phyloP scores from a whole-genome alignment of 2,888 invertebrate genomes.

The Allolobophora icterica region DNA sequence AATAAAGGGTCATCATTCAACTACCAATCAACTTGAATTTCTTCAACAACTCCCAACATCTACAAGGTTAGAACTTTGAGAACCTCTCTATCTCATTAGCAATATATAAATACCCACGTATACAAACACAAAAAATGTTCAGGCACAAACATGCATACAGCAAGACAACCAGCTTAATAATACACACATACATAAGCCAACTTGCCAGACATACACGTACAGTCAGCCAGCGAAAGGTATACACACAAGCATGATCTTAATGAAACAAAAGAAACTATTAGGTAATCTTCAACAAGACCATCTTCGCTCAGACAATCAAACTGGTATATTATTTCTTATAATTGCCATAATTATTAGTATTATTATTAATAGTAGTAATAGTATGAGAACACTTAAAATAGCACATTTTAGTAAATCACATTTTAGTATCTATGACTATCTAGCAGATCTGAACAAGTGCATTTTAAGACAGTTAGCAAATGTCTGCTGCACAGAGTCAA shows the following conservation, averaged over 20 bases:
- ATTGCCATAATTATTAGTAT: no score
- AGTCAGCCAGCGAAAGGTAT: background rate
- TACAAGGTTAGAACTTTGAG: background rate
- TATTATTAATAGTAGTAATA: no score
- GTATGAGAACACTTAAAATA: no score
- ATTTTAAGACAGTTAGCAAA: no score
- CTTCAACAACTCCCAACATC: background rate
- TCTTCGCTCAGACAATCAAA: background rate
- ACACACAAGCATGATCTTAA: background rate
- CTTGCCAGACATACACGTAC: background rate
- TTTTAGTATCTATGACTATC: no score
- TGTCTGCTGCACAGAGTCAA: no score
- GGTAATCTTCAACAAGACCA: conserved; percentile 1
- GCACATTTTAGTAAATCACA: no score
- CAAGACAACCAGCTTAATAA: background rate
- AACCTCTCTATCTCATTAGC: background rate
- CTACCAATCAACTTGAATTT: background rate
- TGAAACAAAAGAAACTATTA: background rate
- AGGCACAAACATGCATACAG: background rate
- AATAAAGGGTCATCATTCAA: background rate
- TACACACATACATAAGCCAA: background rate
- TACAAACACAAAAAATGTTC: background rate
- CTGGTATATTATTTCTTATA: no score
- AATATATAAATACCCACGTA: background rate
- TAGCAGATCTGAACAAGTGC: no score